Percentiles rank a stretch among this genome's conserved stretches.
Conservation (phyloP, 2,113 vertebrate species). For the Prionailurus viverrinus region DNA sequence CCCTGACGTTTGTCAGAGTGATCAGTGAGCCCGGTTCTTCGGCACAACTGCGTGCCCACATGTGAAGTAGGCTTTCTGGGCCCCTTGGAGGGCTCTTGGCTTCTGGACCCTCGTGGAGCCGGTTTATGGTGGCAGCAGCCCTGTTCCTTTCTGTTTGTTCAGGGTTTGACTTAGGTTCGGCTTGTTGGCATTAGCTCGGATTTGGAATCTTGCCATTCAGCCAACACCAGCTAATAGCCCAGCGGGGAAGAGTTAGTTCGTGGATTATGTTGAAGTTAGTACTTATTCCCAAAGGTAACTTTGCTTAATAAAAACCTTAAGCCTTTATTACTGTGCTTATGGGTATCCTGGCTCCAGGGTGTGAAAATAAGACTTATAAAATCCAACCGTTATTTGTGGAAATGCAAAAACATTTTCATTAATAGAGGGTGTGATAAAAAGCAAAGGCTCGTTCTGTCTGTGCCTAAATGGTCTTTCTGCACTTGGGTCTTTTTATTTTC, state of each 20-base stretch:
- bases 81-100: not conserved
- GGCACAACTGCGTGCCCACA: rapidly evolving
- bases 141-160: not conserved
- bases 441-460: not conserved
- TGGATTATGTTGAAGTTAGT: conserved; percentile 63
- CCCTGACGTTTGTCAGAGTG: not conserved
- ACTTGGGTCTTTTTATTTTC: conserved; percentile 55
- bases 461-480: conserved; percentile 33
- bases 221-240: conserved; percentile 37
- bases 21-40: not conserved
- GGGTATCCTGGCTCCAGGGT: conserved; percentile 61
- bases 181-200: conserved; percentile 32
- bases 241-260: conserved; percentile 44
- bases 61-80: not conserved
- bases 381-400: conserved; percentile 65
- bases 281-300: conserved; percentile 74
- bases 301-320: conserved; percentile 75
- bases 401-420: conserved; percentile 67
- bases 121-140: not conserved
- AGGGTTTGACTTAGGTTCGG: not conserved
- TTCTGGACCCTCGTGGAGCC: not conserved
- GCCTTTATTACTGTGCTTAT: conserved; percentile 65
- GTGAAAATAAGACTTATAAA: conserved; percentile 68
- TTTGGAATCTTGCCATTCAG: conserved; percentile 46
- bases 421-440: conserved; percentile 55